Base-by-base conservation (phyloP, 2,888 invertebrate genomes). In the Drosophila meridionalis region DNA sequence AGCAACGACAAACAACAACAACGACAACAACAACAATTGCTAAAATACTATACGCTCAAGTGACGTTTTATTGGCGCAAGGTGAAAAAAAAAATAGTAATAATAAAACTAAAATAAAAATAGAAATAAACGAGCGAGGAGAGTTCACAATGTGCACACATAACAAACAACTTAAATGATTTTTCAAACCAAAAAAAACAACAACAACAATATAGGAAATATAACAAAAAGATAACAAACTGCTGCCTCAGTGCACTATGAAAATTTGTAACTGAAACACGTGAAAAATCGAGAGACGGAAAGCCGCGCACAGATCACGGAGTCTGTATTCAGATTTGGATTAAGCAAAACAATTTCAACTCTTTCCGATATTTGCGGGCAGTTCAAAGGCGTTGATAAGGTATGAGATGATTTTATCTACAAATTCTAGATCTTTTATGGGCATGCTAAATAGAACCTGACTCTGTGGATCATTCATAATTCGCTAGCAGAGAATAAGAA, bases 21-120 rank as follows among this genome's bases (percentile, higher is more conserved):
- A 63, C 59, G 63, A 43, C 71, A 76, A 73, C 68, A 71, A 57
- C 56, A 66, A 69, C 60, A 68, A 50, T 58, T 42, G 60, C 64
- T 64, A 58, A 58, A 74, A 73, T 67, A 82, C 73, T 73, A 47
- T 69, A 72, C 66, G 69, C 74, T 86, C 69, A 74, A 82, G 83
- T 79, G 81, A 83, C 86, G 76, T 88, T 87, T 89, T 87, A 87
- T 89, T 88, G 79, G 90, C 90, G 86, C 86, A 85, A 85, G 77
- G 68, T 78, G 68, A 70, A 78, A 79, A 62, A 78, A 69, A 52
- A 82, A 42, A 74, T 45, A n/a, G 53, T 36, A 36, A 53, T 50
- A 38, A 26, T 38, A 55, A 55, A 55, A 55, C 38, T 55, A 40
- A 36, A 52, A 52, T 52, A 52, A 50, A 60, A 60, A 67, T 61